Evolutionary conservation across 2,113 vertebrate genomes (phyloP).

Genomic region (Platysternon megacephalum): DNA sequence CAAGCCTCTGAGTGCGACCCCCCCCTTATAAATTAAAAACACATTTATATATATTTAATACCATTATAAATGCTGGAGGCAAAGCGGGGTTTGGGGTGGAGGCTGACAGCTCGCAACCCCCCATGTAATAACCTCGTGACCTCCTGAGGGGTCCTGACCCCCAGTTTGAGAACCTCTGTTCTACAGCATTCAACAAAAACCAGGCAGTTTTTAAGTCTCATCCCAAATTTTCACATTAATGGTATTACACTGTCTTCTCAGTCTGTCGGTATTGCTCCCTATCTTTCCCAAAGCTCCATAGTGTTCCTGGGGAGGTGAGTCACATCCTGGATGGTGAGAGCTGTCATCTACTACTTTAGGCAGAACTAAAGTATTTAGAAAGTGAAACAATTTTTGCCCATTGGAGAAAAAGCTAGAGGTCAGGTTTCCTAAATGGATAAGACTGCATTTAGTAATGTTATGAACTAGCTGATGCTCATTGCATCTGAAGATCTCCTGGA

Average conservation of each 20-base stretch:
- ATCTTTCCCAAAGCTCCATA: not conserved
- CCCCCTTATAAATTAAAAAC: too few relatives aligned
- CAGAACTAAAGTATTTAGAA: not conserved
- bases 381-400: rapidly evolving
- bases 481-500: rapidly evolving
- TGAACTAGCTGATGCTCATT: not conserved
- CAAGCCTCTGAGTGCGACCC: too few relatives aligned
- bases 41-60: too few relatives aligned
- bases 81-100: too few relatives aligned
- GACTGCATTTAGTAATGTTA: not conserved
- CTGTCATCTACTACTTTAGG: not conserved
- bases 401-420: not conserved
- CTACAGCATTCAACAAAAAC: rapidly evolving
- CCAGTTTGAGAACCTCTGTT: too few relatives aligned
- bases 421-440: rapidly evolving
- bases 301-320: not conserved
- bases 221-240: not conserved
- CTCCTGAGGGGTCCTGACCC: too few relatives aligned
- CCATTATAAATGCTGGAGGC: too few relatives aligned
- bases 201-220: not conserved
- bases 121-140: too few relatives aligned
- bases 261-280: not conserved
- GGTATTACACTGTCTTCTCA: not conserved
- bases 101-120: too few relatives aligned
- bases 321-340: not conserved